phyloP scores from a whole-genome alignment of 2,797 vertebrate species.

The Ctenopoma kingsleyae region DNA sequence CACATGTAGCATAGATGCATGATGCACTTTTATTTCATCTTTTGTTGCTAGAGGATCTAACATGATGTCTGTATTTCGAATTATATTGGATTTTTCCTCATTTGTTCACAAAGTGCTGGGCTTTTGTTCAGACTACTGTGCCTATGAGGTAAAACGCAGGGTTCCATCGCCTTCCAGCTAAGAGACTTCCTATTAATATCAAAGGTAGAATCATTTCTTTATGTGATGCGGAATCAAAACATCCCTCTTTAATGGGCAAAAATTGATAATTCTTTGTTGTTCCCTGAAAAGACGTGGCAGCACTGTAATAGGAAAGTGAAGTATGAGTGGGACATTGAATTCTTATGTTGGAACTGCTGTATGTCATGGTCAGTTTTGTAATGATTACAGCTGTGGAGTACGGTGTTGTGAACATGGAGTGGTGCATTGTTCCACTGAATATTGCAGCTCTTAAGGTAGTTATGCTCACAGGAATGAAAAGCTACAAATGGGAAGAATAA shows the following conservation, averaged over 20 bases:
- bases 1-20: neutral
- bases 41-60: neutral
- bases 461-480: neutral
- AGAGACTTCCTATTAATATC: conserved; percentile 31
- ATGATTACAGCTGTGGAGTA: conserved; percentile 6
- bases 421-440: neutral
- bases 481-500: neutral
- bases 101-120: conserved; percentile 1
- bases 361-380: conserved; percentile 14
- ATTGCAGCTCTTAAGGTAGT: neutral
- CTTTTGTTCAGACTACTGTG: conserved; percentile 27
- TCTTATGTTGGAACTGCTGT: neutral
- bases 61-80: neutral
- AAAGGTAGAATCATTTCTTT: conserved; percentile 31
- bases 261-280: conserved; percentile 16
- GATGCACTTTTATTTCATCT: neutral
- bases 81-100: neutral
- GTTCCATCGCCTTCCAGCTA: conserved; percentile 6
- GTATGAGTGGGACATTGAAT: neutral
- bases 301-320: conserved; percentile 10
- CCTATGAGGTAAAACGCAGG: conserved; percentile 17
- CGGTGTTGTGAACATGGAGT: neutral
- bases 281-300: conserved; percentile 12
- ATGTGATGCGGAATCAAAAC: conserved; percentile 26
- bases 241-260: conserved; percentile 1